Percentiles rank a stretch among this genome's conserved stretches.
These are phyloP conservation scores for Pholis gunnellus DNA, from an alignment of 2,113 vertebrate genomes.

Conservation along the genomic window DNA sequence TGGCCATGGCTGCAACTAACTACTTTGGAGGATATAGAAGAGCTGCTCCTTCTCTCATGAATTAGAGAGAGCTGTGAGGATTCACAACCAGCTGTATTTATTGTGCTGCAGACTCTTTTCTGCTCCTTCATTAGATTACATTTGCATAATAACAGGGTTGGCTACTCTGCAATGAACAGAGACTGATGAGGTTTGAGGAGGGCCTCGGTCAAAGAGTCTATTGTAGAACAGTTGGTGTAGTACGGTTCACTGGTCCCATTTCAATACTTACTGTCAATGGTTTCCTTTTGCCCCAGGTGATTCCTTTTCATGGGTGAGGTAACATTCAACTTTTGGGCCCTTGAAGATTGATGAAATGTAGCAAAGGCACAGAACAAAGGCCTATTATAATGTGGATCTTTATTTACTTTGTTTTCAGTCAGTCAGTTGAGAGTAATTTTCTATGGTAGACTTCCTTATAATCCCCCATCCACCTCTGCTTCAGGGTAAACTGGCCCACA, in stretches of 20 bases:
- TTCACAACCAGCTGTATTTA: constrained; percentile 32
- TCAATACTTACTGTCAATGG: constrained; percentile 9
- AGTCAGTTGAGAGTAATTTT: neutral
- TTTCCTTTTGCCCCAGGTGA: constrained; percentile 28
- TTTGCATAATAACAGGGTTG: constrained; percentile 57
- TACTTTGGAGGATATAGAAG: neutral
- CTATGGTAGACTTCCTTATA: neutral
- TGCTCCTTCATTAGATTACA: constrained; percentile 10
- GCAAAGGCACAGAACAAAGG: constrained; percentile 35
- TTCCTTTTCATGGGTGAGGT: constrained; percentile 26
- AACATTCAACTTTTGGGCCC: neutral
- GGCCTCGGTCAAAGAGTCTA: constrained; percentile 14
- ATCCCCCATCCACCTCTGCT: neutral
- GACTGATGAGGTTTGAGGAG: constrained; percentile 13
- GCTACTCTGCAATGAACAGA: constrained; percentile 18
- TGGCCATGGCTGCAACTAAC: constrained; percentile 61
- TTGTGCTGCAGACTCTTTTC: constrained; percentile 21
- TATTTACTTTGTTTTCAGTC: constrained; percentile 11
- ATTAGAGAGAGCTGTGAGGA: neutral
- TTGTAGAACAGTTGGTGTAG: constrained; percentile 39
- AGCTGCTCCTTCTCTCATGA: constrained; percentile 17
- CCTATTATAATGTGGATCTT: constrained; percentile 6
- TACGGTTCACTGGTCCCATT: constrained; percentile 39
- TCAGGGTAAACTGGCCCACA: neutral
- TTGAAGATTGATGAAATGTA: constrained; percentile 2